Conservation (phyloP, 2,113 vertebrate species). For the Entelurus aequoreus region DNA sequence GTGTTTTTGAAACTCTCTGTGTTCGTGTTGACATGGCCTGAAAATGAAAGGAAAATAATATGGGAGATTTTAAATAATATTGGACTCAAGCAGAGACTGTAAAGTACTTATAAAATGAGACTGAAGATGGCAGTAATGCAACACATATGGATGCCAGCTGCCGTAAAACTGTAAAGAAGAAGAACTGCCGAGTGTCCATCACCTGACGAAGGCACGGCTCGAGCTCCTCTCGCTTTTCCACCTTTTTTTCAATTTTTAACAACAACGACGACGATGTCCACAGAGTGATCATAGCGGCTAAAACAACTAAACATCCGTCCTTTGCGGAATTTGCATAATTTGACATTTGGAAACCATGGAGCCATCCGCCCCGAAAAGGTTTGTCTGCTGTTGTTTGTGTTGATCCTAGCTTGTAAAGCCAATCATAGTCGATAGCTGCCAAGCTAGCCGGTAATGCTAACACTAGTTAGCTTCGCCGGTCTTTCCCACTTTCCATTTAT, state of each 20-base stretch:
- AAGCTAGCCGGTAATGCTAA: conserved; percentile 37
- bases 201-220: conserved; percentile 41
- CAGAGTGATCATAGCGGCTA: conserved; percentile 10
- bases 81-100: too few species aligned
- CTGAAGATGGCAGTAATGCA: too few species aligned
- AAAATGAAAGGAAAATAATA: too few species aligned
- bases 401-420: conserved; percentile 19
- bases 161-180: too few species aligned
- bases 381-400: conserved; percentile 10
- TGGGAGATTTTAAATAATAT: too few species aligned
- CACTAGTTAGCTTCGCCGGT: conserved; percentile 7
- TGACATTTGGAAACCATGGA: conserved; percentile 44
- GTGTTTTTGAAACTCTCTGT: too few species aligned
- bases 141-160: too few species aligned
- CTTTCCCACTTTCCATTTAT: background rate
- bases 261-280: conserved; percentile 17
- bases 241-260: background rate
- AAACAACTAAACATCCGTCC: background rate
- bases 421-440: conserved; percentile 28
- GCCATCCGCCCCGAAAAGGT: conserved; percentile 65
- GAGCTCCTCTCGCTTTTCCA: conserved; percentile 6
- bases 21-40: too few species aligned
- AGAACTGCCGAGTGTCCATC: background rate
- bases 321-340: background rate
- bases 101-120: too few species aligned